Evolutionary conservation across 1,140 invertebrate species (phyloP), one percentile per base, ranked within the genome.

Genomic region (Zaprionus taronus): DNA sequence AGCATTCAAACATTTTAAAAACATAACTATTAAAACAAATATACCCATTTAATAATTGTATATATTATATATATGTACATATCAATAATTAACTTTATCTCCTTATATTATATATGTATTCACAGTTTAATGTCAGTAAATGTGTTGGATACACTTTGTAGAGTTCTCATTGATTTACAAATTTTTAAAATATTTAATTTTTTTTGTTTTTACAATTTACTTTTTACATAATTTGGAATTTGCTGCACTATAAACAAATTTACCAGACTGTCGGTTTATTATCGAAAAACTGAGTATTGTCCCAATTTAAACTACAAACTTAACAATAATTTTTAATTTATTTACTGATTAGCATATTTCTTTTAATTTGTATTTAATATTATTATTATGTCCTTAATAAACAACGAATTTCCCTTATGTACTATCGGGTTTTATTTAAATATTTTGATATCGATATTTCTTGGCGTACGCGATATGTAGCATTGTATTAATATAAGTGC

Each of bases 401-500:
- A 62, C 12, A 15, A 53, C 38, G 15, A 14, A 49, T 34, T 24
- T 36, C 36, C 44, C 0, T 26, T 7, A 9, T n/a, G 1, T 22
- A 60, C 7, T 31, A 74, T 60, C 72, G 65, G 12, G 15, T 36
- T 12, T 38, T n/a, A 24, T 57, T 70, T 14, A 28, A 64, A 44
- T 22, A n/a, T 58, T 38, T 41, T 9, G 17, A 55, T 55, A 51
- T 65, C 73, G 73, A 71, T 76, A 61, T 20, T 61, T 36, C 26
- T 53, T 49, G 36, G 5, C 38, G 15, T 72, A 36, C 5, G 36
- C 49, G 63, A 67, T 74, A 51, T 26, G 17, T 72, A 77, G 24
- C 74, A 75, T 72, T 76, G 63, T 77, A 77, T 76, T 68, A 83
- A 76, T 86, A 83, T 79, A 76, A 84, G 79, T 85, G 84, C 70